These are phyloP conservation scores for Somateria mollissima DNA, from an alignment of 2,797 vertebrate genomes.

Conservation along the genomic window DNA sequence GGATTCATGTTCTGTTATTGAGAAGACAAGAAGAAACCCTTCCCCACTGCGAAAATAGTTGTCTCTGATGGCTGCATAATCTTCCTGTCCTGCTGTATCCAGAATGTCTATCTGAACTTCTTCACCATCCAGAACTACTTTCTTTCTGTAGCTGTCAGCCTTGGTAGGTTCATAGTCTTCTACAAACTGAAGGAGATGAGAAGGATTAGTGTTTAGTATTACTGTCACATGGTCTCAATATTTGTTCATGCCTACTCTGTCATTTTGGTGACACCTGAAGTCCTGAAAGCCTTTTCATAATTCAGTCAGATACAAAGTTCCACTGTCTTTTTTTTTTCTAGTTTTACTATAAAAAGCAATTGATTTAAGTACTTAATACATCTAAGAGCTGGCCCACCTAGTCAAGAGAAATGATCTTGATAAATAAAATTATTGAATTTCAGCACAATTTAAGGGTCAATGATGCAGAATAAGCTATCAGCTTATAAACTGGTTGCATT, in stretches of 20 bases:
- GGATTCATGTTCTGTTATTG: constrained; percentile 95
- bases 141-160: constrained; percentile 98
- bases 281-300: neutral
- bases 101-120: constrained; percentile 98
- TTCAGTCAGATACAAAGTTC: neutral
- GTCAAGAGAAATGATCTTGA: neutral
- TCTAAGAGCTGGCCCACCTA: neutral
- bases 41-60: constrained; percentile 98
- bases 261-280: neutral
- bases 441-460: neutral
- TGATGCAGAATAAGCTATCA: neutral
- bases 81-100: constrained; percentile 98
- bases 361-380: constrained; percentile 16
- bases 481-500: neutral
- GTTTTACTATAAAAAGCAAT: neutral
- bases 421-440: neutral
- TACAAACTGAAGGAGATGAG: constrained; percentile 85
- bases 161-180: constrained; percentile 99
- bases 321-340: neutral
- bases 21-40: constrained; percentile 95
- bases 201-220: neutral
- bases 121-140: constrained; percentile 97
- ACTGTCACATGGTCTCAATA: neutral
- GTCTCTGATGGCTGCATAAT: constrained; percentile 96
- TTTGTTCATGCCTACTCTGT: neutral